Base-by-base conservation (phyloP, 2,797 vertebrate genomes). In the Karalla daura region DNA sequence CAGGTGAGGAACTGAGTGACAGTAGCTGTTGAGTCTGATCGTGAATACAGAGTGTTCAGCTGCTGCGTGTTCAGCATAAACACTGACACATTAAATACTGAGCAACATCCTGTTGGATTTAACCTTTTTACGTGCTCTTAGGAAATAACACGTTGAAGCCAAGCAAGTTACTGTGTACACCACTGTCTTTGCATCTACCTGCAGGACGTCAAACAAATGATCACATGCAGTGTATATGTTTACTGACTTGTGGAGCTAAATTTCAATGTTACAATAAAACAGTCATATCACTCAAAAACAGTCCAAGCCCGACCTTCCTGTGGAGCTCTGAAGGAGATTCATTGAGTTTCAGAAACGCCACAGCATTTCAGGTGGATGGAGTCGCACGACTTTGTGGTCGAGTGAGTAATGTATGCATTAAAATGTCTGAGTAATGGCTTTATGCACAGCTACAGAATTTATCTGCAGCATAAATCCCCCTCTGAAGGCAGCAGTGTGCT, bases 401-500 rank as follows among this genome's bases (percentile, higher is more conserved):
- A 53, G 46, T 3, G 5, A 14, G 41, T 56, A 63, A 70, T 69
- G 44, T 61, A 61, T 75, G 72, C 69, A 76, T 74, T 64, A 21
- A 73, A 74, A 76, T 70, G 46, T 45, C 45, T 73, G 47, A 75
- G 46, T 67, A 41, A 67, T 62, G 39, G 33, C 28, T 49, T 70
- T 32, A 45, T 21, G 56, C 44, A 47, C 7, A 47, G 44, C 54
- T 37, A 17, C 27, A 23, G 20, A 41, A 43, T 60, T 52, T 52
- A 51, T 50, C 33, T 30, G 32, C 35, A 13, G 37, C 43, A 39
- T 73, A 41, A 64, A 80, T 63, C 30, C 45, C n/a, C 12, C n/a
- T 69, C 44, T 45, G 25, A 56, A 44, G 47, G 52, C 47, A 40
- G 53, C 45, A 25, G 43, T 49, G 50, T 53, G 49, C 45, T 63